Conservation (phyloP, 92 coral and sea anemone species). For the Hydrozoanthus gracilis region DNA sequence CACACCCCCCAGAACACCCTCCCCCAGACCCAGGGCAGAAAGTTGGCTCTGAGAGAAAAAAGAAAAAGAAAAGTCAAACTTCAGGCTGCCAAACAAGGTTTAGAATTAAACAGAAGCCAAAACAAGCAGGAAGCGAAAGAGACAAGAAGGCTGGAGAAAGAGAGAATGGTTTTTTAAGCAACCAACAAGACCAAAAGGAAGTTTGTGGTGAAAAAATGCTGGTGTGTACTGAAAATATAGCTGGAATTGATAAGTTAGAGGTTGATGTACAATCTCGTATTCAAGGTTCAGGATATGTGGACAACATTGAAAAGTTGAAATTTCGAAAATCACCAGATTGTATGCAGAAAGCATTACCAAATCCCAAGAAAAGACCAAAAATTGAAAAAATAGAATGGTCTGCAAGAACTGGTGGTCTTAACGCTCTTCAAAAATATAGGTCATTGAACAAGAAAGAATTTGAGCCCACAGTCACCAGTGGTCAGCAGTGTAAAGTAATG, state of each 20-base stretch:
- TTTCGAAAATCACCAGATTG: neutral
- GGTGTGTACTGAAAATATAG: constrained; percentile 14
- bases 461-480: constrained; percentile 28
- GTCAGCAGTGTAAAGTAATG: constrained; percentile 15
- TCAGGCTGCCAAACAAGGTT: constrained; percentile 87
- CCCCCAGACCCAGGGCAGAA: neutral
- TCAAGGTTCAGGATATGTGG: neutral
- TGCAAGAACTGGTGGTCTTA: constrained; percentile 73
- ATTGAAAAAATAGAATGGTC: constrained; percentile 75
- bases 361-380: constrained; percentile 35
- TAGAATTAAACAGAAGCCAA: constrained; percentile 75
- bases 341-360: constrained; percentile 12
- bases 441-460: constrained; percentile 40
- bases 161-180: neutral
- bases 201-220: neutral
- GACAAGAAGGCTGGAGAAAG: neutral
- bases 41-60: constrained; percentile 51
- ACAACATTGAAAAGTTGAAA: neutral
- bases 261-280: neutral
- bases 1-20: neutral
- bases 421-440: constrained; percentile 52
- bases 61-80: constrained; percentile 58
- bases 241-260: neutral
- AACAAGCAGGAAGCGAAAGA: neutral
- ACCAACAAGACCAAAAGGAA: neutral